Conservation (phyloP, 2,113 vertebrate genomes). For the Lepisosteus oculatus region DNA sequence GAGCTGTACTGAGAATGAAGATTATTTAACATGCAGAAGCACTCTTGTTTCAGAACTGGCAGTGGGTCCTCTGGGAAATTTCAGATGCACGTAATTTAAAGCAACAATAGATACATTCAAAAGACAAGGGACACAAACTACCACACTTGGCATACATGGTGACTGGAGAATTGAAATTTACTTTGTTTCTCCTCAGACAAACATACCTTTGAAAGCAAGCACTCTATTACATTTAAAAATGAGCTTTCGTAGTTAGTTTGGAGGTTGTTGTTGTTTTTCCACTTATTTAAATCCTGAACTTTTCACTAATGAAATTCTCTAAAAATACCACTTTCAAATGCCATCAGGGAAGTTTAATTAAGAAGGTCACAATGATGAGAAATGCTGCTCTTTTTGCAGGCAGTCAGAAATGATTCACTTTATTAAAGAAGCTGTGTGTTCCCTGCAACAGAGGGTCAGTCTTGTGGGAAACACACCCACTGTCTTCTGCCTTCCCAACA, state of each 20-base stretch:
- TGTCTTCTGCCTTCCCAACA: too few relatives aligned
- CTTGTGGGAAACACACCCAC: too few relatives aligned
- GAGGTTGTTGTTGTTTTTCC: not conserved
- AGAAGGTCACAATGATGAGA: too few relatives aligned
- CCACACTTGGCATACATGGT: not conserved
- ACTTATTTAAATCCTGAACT: not conserved
- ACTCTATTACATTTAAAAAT: not conserved
- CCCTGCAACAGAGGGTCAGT: too few relatives aligned
- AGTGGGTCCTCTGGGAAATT: not conserved
- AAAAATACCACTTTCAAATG: too few relatives aligned
- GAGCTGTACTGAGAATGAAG: not conserved
- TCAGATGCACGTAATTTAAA: not conserved
- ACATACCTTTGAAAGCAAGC: not conserved
- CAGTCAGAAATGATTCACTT: too few relatives aligned
- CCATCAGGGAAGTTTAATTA: too few relatives aligned
- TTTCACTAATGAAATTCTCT: too few relatives aligned
- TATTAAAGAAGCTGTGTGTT: too few relatives aligned
- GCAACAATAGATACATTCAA: constrained; percentile 1
- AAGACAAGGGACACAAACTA: not conserved
- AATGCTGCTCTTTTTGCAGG: too few relatives aligned
- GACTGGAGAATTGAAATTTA: not conserved
- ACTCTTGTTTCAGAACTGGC: not conserved
- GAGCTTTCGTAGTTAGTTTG: not conserved
- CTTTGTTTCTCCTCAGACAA: not conserved
- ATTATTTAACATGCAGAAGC: not conserved